Base-by-base conservation (phyloP, 2,113 vertebrate genomes). In the Mustelus asterias region DNA sequence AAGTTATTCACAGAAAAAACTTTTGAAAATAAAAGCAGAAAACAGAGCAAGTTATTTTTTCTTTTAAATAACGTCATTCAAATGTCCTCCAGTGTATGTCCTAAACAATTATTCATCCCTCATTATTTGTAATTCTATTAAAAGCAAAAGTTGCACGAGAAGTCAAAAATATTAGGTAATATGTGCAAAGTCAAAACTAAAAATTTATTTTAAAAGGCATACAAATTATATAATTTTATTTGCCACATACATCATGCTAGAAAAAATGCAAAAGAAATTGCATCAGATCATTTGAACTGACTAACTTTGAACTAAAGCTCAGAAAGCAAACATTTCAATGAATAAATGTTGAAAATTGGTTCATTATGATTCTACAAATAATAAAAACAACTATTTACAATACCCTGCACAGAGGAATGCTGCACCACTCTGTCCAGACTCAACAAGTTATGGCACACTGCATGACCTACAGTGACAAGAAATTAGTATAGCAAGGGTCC, bases 1-100 rank as follows among this genome's bases (percentile, higher is more conserved):
- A 54, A 5, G 26, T 0, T 0, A 0, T 48, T 72, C 0, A 0
- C 33, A 44, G 3, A n/a, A 0, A 95, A 76, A 80, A 80, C n/a
- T 16, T 13, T 18, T 37, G 78, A 18, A 80, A 80, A n/a, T 13
- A 37, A 78, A 78, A n/a, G 29, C 16, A 41, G 14, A 78, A 14
- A 41, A 80, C 13, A 37, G 14, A 83, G 13, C 78, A 83, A 41
- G 18, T 18, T 41, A 18, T 16, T 29, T 16, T 29, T 72, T 83
- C 16, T 7, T 20, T 22, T 83, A 22, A 83, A 63, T 63, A 83
- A 41, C 6, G 16, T 83, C 80, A 83, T n/a, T 41, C 80, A 41
- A 83, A 20, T 83, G 80, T 83, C 78, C n/a, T 4, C 37, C 78
- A 80, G 14, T 14, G 16, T 11, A 80, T 37, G 33, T n/a, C 76